These are phyloP conservation scores for Ooceraea biroi DNA, from an alignment of 1,140 invertebrate species.

Conservation along the genomic window DNA sequence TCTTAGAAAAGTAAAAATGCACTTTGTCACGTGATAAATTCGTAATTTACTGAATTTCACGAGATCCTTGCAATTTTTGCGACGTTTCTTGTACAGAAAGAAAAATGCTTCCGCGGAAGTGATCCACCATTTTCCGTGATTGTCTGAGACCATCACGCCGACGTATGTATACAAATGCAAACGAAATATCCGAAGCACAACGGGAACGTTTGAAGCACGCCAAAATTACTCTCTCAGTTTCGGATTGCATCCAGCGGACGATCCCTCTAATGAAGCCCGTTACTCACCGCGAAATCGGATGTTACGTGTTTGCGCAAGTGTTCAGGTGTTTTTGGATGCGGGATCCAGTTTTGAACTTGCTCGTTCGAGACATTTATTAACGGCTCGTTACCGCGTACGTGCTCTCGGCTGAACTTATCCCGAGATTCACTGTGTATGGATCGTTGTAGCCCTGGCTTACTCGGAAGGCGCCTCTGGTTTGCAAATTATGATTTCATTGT, in stretches of 20 bases:
- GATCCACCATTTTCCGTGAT: not conserved
- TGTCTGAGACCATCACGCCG: not conserved
- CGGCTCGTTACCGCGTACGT: conserved; percentile 31
- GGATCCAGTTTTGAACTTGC: conserved; percentile 25
- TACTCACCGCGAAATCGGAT: not conserved
- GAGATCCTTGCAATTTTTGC: no score
- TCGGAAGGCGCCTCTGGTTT: conserved; percentile 7
- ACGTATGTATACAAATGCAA: no score
- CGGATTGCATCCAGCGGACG: not conserved
- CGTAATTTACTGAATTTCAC: no score
- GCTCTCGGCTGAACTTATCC: conserved; percentile 33
- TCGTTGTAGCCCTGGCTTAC: conserved; percentile 19
- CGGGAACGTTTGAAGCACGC: not conserved
- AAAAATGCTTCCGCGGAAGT: no score
- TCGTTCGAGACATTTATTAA: conserved; percentile 51
- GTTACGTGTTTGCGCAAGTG: conserved; percentile 1
- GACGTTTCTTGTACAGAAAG: no score
- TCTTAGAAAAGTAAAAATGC: no score
- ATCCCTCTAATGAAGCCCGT: not conserved
- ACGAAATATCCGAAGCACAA: not conserved
- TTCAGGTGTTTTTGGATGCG: not conserved
- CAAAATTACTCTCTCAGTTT: not conserved
- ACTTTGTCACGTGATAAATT: no score
- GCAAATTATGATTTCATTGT: conserved; percentile 51
- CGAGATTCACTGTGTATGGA: conserved; percentile 11